phyloP scores from a whole-genome alignment of 2,113 vertebrate species.

The Lepisosteus osseus region DNA sequence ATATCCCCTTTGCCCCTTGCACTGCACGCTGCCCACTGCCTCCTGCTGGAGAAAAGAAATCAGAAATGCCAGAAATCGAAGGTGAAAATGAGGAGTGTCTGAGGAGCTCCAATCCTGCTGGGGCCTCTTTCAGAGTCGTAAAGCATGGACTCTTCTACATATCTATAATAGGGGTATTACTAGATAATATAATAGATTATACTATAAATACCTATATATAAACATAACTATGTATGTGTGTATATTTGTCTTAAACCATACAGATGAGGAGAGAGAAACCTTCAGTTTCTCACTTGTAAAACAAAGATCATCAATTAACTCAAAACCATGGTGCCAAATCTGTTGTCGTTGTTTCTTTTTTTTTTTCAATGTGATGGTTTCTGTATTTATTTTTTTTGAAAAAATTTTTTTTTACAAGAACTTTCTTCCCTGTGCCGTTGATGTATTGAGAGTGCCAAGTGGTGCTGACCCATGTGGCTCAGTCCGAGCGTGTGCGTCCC shows the following conservation, averaged over 20 bases:
- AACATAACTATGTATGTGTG: constrained; percentile 39
- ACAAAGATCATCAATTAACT: constrained; percentile 20
- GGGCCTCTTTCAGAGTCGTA: not conserved
- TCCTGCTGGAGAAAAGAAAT: not conserved
- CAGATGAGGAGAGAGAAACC: constrained; percentile 22
- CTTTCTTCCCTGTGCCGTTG: too few species aligned
- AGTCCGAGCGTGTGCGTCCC: too few species aligned
- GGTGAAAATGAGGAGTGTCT: too few species aligned
- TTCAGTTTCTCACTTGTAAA: constrained; percentile 18
- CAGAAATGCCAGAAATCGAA: too few species aligned
- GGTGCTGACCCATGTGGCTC: too few species aligned
- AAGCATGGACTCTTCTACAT: constrained; percentile 31
- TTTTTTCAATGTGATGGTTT: constrained; percentile 25
- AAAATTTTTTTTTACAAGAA: constrained; percentile 14
- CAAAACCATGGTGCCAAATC: constrained; percentile 60
- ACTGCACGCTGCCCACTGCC: too few species aligned
- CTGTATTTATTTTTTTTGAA: constrained; percentile 48
- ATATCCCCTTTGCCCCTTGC: too few species aligned
- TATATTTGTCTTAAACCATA: constrained; percentile 29
- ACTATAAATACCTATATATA: constrained; percentile 37
- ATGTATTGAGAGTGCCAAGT: too few species aligned
- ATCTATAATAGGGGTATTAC: constrained; percentile 38
- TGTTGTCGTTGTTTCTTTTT: constrained; percentile 27
- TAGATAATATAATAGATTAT: constrained; percentile 39
- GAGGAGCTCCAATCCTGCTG: too few species aligned